A percentile compares a stretch with the other conserved stretches of the same genome.
Evolutionary conservation across 2,888 invertebrate species (phyloP).

Genomic region (Melanotus villosus): DNA sequence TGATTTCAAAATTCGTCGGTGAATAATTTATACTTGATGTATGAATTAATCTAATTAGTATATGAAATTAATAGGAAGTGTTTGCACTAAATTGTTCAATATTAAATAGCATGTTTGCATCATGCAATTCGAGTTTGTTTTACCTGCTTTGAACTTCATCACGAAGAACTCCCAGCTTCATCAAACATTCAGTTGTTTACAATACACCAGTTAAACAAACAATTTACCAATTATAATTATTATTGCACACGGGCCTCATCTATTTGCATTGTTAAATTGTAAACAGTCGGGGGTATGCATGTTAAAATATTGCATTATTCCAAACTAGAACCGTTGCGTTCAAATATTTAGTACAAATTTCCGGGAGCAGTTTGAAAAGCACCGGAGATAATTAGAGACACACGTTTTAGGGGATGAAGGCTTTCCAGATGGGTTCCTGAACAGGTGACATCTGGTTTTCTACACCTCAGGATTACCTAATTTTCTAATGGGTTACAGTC

Average conservation of each 20-base stretch:
- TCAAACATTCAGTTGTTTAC: conserved; percentile 12
- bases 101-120: too few species aligned
- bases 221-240: conserved; percentile 26
- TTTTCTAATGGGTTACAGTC: conserved; percentile 7
- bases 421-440: conserved; percentile 9
- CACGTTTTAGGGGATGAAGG: conserved; percentile 3
- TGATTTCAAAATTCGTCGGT: too few species aligned
- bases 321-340: too few species aligned
- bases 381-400: conserved; percentile 6
- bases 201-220: conserved; percentile 18
- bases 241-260: conserved; percentile 11
- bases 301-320: too few species aligned
- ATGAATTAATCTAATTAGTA: too few species aligned
- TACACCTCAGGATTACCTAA: conserved; percentile 1
- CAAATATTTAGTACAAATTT: conserved; percentile 11
- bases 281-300: conserved; percentile 8
- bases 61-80: too few species aligned
- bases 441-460: conserved; percentile 19
- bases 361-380: not conserved
- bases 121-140: not conserved
- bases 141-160: conserved; percentile 11
- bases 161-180: not conserved
- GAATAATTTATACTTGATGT: too few species aligned
- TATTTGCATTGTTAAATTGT: conserved; percentile 17
- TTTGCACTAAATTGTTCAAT: too few species aligned